These are phyloP conservation scores for rat (Rattus norvegicus) DNA, from an alignment of 2,113 vertebrate genomes.

Conservation along the genomic window DNA sequence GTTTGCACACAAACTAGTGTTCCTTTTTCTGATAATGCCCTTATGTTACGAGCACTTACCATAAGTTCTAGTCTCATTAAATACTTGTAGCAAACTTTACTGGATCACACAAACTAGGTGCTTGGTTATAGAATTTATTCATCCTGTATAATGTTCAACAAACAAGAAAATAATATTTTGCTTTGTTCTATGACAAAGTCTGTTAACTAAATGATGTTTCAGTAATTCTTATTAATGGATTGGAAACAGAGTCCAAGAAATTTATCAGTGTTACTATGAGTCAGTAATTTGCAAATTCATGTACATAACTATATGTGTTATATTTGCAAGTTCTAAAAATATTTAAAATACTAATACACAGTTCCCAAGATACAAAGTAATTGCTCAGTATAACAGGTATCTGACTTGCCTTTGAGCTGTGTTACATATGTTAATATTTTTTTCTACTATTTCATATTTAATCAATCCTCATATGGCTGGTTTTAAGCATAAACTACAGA, in stretches of 20 bases:
- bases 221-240: not conserved
- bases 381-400: not conserved
- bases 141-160: not conserved
- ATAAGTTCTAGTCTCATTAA: not conserved
- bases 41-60: not conserved
- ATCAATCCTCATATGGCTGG: not conserved
- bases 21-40: not conserved
- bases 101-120: not conserved
- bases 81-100: not conserved
- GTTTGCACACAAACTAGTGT: not conserved
- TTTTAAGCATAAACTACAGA: not conserved
- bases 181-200: not conserved
- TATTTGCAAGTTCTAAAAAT: not conserved
- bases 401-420: not conserved
- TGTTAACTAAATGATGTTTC: not conserved
- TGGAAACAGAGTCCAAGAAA: not conserved
- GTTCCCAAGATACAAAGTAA: not conserved
- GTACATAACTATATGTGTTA: not conserved
- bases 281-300: constrained; percentile 9
- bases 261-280: not conserved
- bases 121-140: not conserved
- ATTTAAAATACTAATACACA: not conserved
- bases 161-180: not conserved
- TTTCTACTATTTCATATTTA: not conserved
- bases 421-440: not conserved